Conservation (phyloP, 1,140 invertebrate species). For the Lerema accius region DNA sequence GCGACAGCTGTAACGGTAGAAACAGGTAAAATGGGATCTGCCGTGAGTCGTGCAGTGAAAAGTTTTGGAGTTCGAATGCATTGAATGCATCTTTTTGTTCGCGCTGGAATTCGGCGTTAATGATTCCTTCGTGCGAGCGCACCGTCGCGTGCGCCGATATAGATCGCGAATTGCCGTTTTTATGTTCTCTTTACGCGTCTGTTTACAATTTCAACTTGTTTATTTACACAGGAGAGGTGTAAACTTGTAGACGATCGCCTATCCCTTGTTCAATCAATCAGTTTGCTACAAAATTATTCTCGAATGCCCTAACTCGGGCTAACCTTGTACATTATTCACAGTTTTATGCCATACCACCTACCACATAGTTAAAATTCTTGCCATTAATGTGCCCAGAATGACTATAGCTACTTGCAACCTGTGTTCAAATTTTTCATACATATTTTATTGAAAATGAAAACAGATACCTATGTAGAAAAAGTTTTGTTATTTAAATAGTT, state of each 20-base stretch:
- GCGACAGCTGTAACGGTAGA: conserved; percentile 42
- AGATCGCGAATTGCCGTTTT: conserved; percentile 67
- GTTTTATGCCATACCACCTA: no score
- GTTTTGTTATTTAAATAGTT: no score
- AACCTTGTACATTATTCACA: no score
- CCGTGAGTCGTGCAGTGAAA: conserved; percentile 3
- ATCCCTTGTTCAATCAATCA: conserved; percentile 23
- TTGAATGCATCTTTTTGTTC: conserved; percentile 22
- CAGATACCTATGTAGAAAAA: no score
- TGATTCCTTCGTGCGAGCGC: conserved; percentile 27
- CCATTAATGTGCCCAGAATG: no score
- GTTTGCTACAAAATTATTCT: no score
- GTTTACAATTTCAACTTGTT: conserved; percentile 76
- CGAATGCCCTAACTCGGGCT: no score
- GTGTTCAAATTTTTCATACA: no score
- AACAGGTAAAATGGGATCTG: conserved; percentile 44
- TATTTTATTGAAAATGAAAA: no score
- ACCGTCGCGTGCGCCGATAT: conserved; percentile 51
- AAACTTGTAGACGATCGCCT: conserved; percentile 34
- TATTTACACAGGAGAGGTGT: conserved; percentile 66
- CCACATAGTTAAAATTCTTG: no score
- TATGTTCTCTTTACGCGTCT: conserved; percentile 65
- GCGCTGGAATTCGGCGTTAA: conserved; percentile 11
- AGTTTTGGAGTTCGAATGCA: conserved; percentile 18
- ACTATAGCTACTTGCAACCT: no score